Base-by-base conservation (phyloP, 2,888 invertebrate genomes). In the Lochmaea capreae region DNA sequence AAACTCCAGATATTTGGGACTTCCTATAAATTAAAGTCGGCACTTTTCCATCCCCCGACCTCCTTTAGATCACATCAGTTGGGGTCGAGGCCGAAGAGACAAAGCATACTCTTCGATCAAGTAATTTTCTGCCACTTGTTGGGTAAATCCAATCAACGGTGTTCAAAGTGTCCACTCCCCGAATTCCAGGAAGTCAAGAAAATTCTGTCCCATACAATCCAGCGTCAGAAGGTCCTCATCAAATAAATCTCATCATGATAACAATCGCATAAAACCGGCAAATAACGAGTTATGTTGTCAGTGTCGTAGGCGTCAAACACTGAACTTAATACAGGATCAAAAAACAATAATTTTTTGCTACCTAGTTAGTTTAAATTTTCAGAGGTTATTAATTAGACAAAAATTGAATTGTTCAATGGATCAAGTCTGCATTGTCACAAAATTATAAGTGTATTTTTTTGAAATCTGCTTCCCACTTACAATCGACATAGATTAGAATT, bases 121-220 rank as follows among this genome's bases (percentile, higher is more conserved):
- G 39, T 67, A 52, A 67, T 67, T 67, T 61, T 33, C 57, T 22
- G 42, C 67, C 57, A 67, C 67, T 67, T 67, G 58, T 66, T 18
- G 67, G 57, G n/a, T 67, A 58, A 67, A 67, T 67, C 42, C 67
- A 67, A 42, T 58, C 67, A 43, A 42, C 63, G n/a, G 42, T 57
- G 57, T 43, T 67, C 57, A 57, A 67, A 43, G 42, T 57, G 57
- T 18, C 52, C 14, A 67, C 57, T 67, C 42, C 58, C 57, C 54
- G 52, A 67, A 58, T 67, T 67, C 22, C 67, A 58, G 18, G 42
- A 67, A 67, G 43, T 67, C 67, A 8, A 43, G 57, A 42, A 67
- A 67, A 67, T 67, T 58, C 18, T 39, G 22, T 11, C 43, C 67
- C 54, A 67, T 67, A 42, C 58, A 67, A 67, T 67, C 67, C 39